Conservation (phyloP, 2,888 invertebrate genomes). For the Desoria tigrina region DNA sequence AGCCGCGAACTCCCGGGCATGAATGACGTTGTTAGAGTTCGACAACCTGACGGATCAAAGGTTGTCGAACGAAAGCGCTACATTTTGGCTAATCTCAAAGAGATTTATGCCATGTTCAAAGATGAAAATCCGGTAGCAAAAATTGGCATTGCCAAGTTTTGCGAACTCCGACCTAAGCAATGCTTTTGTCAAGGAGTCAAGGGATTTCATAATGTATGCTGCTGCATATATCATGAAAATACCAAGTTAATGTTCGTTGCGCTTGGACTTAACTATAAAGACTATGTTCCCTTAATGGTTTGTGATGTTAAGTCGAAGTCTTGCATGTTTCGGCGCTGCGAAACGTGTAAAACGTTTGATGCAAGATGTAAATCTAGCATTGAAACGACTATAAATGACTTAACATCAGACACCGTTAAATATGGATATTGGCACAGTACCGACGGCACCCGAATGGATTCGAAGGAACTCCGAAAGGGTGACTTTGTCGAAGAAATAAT, state of each 20-base stretch:
- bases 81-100: neutral
- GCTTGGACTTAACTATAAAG: too few relatives aligned
- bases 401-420: too few relatives aligned
- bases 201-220: neutral
- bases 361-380: too few relatives aligned
- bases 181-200: neutral
- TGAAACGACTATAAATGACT: too few relatives aligned
- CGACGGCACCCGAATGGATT: too few relatives aligned
- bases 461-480: too few relatives aligned
- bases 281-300: too few relatives aligned
- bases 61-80: neutral
- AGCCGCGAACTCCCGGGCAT: neutral
- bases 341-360: too few relatives aligned
- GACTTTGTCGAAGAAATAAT: too few relatives aligned
- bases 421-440: too few relatives aligned
- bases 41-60: neutral
- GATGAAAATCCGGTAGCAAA: neutral
- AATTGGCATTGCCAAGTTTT: neutral
- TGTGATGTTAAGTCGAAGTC: too few relatives aligned
- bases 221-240: neutral
- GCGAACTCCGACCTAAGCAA: neutral
- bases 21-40: neutral
- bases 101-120: neutral
- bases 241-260: neutral
- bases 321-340: too few relatives aligned